Conservation (phyloP, 64 coral and sea anemone genomes). For the Stylophora pistillata region DNA sequence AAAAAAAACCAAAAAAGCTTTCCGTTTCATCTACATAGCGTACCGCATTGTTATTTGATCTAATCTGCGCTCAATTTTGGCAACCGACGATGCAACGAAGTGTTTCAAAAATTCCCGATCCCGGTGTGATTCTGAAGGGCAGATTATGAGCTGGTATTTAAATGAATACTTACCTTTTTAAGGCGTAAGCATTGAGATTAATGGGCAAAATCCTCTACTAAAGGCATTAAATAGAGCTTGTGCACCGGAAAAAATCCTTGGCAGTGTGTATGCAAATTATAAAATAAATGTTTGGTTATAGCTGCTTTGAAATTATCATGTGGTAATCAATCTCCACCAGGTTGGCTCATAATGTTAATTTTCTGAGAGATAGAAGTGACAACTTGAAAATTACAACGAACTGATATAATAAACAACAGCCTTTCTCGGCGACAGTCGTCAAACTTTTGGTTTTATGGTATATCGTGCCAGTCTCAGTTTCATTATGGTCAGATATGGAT, state of each 20-base stretch:
- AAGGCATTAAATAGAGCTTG: not conserved
- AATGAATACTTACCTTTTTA: not conserved
- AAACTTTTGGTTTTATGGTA: too few species aligned
- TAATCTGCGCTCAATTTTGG: not conserved
- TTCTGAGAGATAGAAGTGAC: too few species aligned
- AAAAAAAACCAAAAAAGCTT: too few species aligned
- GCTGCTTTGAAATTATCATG: not conserved
- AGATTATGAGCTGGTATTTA: not conserved
- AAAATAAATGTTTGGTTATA: not conserved
- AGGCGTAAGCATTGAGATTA: not conserved
- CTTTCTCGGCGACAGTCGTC: too few species aligned
- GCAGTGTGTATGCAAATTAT: conserved; percentile 21
- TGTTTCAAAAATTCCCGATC: not conserved
- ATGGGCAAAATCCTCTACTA: not conserved
- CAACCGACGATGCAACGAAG: not conserved
- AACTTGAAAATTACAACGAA: too few species aligned
- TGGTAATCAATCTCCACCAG: not conserved
- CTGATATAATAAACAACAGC: too few species aligned
- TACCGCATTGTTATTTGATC: not conserved
- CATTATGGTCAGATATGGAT: too few species aligned
- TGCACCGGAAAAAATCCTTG: not conserved
- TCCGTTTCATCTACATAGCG: not conserved
- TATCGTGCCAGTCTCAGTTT: too few species aligned
- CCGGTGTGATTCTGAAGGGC: not conserved
- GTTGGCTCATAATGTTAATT: too few species aligned